These are phyloP conservation scores for Eremophila alpestris DNA, from an alignment of 2,797 vertebrate genomes.

Conservation along the genomic window DNA sequence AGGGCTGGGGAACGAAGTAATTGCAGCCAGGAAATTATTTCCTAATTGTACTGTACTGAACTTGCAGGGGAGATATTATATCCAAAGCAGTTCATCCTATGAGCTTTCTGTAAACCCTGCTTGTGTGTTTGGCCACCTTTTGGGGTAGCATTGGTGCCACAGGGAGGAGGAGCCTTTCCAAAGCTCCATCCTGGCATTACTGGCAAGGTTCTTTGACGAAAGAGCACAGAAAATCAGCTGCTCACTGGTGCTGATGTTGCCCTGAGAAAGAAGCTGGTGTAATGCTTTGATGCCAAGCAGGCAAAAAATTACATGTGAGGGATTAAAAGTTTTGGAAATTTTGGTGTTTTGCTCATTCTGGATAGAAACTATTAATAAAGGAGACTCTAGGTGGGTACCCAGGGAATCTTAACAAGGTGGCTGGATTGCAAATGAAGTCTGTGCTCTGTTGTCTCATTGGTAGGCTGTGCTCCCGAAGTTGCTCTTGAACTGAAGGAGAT, in stretches of 20 bases:
- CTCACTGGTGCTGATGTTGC: not conserved
- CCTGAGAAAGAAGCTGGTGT: not conserved
- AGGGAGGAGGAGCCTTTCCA: not conserved
- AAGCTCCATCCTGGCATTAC: not conserved
- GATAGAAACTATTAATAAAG: not conserved
- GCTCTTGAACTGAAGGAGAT: not conserved
- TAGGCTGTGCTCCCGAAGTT: not conserved
- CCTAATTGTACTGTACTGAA: not conserved
- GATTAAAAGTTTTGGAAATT: not conserved
- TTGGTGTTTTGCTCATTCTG: not conserved
- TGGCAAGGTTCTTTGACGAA: not conserved
- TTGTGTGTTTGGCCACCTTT: not conserved
- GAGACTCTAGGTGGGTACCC: not conserved
- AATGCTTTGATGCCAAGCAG: not conserved
- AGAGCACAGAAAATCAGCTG: not conserved
- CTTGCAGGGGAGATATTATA: not conserved
- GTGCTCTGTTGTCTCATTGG: not conserved
- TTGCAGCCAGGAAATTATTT: not conserved
- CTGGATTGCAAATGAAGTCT: not conserved
- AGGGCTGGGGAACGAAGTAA: not conserved
- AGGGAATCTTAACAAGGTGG: not conserved
- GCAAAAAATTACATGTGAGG: not conserved
- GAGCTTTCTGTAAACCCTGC: not conserved
- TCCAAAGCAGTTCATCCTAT: not conserved
- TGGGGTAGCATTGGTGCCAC: not conserved